Evolutionary conservation across 2,797 vertebrate species (phyloP), one percentile per base, ranked within the genome.

Genomic region (Apodemus agrarius): DNA sequence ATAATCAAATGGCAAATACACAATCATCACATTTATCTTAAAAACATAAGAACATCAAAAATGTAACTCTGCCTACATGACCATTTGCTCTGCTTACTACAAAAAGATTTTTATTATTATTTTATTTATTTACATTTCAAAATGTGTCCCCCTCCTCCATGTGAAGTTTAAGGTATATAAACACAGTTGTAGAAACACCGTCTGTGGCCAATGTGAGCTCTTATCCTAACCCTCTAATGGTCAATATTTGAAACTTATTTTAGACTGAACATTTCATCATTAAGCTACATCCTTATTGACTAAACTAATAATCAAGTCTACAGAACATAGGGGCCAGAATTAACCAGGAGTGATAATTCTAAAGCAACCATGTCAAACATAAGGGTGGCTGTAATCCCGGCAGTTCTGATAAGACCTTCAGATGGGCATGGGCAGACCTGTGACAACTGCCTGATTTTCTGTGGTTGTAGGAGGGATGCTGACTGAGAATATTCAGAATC

Each of bases 11-110:
- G 16, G 0, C 9, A 81, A 90, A 83, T 65, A 93, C 78, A 0
- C 24, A 46, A 85, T 93, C 31, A 78, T 86, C 5, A 90, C 37
- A 17, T 76, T 94, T 74, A 91, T 83, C 74, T 94, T n/a, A 93
- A 96, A 93, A 95, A 91, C n/a, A 94, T 34, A 59, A 12, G 21
- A 6, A 26, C 46, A 59, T 87, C 63, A 24, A 90, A 31, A 89
- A 59, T 69, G 52, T 78, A 29, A 52, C 43, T 93, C 61, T 49
- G 31, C 13, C 3, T 65, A 21, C 16, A 31, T n/a, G 12, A 1
- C 13, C 7, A 75, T 82, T 86, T 93, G 6, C 34, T 93, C 16
- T 52, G 91, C 21, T 95, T 89, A 22, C 14, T 34, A 34, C 16
- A 11, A 29, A 13, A 67, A 13, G 4, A 1, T n/a, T 19, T n/a